Conservation (phyloP, 2,888 invertebrate genomes). For the Apamea crenata region DNA sequence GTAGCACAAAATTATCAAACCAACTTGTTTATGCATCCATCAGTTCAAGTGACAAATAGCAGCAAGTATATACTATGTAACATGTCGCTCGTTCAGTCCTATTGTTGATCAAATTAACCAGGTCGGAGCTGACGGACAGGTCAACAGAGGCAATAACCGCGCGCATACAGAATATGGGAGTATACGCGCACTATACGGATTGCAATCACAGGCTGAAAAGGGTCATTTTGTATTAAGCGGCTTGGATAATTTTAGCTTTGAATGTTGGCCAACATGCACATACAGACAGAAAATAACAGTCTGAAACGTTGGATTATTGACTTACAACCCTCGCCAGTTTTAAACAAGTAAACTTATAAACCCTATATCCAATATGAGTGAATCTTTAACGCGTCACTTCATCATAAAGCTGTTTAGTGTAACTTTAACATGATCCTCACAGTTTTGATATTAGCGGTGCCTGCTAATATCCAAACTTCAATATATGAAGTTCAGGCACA, state of each 20-base stretch:
- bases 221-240: constrained; percentile 27
- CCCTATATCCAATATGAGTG: not conserved
- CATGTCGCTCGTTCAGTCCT: not conserved
- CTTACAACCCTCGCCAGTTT: not conserved
- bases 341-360: not conserved
- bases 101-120: constrained; percentile 20
- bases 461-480: constrained; percentile 27
- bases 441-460: too few species aligned
- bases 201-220: constrained; percentile 11
- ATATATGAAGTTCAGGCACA: constrained; percentile 16
- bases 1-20: not conserved
- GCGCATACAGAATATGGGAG: not conserved
- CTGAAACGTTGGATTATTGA: not conserved
- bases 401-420: constrained; percentile 1
- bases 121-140: not conserved
- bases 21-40: not conserved
- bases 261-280: not conserved
- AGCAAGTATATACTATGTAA: not conserved
- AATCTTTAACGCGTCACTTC: constrained; percentile 7
- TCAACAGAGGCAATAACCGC: constrained; percentile 7
- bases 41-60: not conserved
- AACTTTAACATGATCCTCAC: constrained; percentile 16
- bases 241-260: not conserved
- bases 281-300: not conserved
- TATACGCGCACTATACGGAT: constrained; percentile 1